Conservation (phyloP, 2,113 vertebrate species). For the Aphyosemion australe region DNA sequence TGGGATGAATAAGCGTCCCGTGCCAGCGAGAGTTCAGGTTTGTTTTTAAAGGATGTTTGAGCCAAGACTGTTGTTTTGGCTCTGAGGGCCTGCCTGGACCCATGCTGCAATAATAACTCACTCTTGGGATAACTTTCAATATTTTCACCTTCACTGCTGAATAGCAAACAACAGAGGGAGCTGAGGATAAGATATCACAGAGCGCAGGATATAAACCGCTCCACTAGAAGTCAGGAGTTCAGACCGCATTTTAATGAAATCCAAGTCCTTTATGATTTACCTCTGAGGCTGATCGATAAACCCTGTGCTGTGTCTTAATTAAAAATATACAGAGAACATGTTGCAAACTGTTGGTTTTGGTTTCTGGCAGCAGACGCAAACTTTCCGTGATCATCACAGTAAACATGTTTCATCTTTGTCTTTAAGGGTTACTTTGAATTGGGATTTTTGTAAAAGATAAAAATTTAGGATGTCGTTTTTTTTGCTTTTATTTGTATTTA, state of each 20-base stretch:
- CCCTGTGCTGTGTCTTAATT: neutral
- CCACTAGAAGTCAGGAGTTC: constrained; percentile 10
- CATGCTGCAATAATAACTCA: constrained; percentile 67
- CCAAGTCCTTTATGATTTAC: constrained; percentile 26
- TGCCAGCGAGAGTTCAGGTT: constrained; percentile 63
- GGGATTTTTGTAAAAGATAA: too few relatives aligned
- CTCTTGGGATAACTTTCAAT: constrained; percentile 67
- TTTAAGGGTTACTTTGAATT: too few relatives aligned
- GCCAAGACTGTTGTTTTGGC: constrained; percentile 67
- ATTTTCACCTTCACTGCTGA: constrained; percentile 58
- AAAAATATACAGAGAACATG: neutral
- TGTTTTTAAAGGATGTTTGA: constrained; percentile 66
- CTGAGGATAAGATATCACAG: constrained; percentile 12
- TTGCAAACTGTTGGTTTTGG: neutral
- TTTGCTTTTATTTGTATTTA: too few relatives aligned
- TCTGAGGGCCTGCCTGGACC: constrained; percentile 58
- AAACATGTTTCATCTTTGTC: too few relatives aligned
- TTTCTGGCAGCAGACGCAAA: constrained; percentile 7
- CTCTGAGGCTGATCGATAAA: constrained; percentile 5
- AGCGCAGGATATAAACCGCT: neutral
- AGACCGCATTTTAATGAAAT: constrained; percentile 33
- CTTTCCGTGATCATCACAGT: neutral
- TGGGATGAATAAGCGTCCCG: constrained; percentile 64
- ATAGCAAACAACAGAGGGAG: constrained; percentile 53
- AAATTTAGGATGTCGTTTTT: too few relatives aligned